Conservation (phyloP, 2,797 vertebrate species). For the Steatocranus sp. region DNA sequence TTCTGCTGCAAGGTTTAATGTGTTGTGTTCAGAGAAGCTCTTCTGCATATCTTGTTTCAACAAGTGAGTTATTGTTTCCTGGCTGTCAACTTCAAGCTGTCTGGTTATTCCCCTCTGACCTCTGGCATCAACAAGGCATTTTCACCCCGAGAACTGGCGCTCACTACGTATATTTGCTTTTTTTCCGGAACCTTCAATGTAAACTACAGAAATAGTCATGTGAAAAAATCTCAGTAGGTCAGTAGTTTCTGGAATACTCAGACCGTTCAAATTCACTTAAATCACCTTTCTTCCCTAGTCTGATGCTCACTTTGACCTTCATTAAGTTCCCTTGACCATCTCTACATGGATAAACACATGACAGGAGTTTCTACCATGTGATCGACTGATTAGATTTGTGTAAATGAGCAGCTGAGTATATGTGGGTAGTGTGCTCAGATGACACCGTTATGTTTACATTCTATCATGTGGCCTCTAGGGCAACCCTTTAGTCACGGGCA, state of each 20-base stretch:
- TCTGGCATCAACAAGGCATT: background rate
- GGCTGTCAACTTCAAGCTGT: background rate
- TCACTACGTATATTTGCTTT: background rate
- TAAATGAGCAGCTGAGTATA: background rate
- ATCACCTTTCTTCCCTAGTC: background rate
- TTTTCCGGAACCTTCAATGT: background rate
- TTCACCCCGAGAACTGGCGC: background rate
- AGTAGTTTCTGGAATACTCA: background rate
- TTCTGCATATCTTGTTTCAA: background rate
- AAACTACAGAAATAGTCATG: background rate
- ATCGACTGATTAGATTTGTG: background rate
- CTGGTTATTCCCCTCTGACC: background rate
- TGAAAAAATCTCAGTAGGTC: background rate
- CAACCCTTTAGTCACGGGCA: background rate
- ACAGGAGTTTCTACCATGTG: background rate
- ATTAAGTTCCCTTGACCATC: background rate
- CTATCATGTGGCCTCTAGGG: accelerated
- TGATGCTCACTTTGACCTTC: background rate
- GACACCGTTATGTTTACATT: background rate
- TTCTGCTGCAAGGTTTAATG: background rate
- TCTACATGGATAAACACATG: background rate
- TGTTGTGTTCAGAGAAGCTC: background rate
- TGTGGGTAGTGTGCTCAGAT: background rate
- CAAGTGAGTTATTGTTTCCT: background rate
- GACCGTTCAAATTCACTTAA: background rate